Percentiles rank a stretch among this genome's conserved stretches.
phyloP scores from a whole-genome alignment of 2,888 invertebrate species.

The Sinopyrophorus schimmeli region DNA sequence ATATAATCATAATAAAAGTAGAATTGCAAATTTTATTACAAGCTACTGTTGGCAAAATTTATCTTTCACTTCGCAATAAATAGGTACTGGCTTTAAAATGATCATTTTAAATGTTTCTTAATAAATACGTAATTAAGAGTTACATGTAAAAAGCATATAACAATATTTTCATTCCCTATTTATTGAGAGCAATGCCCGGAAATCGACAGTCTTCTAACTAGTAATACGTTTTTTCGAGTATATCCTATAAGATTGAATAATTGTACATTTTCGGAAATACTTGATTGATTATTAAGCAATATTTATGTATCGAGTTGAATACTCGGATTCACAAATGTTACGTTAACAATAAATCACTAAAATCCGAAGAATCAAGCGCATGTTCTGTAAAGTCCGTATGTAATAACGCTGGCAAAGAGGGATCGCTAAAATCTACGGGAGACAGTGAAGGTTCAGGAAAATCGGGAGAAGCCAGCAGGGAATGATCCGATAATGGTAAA shows the following conservation, averaged over 20 bases:
- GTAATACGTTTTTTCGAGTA: too few relatives aligned
- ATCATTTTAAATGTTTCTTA: too few relatives aligned
- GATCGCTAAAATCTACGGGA: slow-evolving; percentile 59
- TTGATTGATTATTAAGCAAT: too few relatives aligned
- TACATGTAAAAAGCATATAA: too few relatives aligned
- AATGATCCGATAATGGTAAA: slow-evolving; percentile 60
- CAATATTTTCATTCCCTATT: too few relatives aligned
- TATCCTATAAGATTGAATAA: too few relatives aligned
- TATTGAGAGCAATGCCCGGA: too few relatives aligned
- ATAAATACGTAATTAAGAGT: too few relatives aligned
- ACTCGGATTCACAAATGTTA: slow-evolving; percentile 38
- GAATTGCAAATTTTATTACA: slow-evolving; percentile 16
- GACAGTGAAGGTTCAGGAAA: slow-evolving; percentile 60
- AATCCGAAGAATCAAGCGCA: slow-evolving; percentile 48
- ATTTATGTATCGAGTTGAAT: slow-evolving; percentile 24
- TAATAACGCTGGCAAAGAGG: slow-evolving; percentile 48
- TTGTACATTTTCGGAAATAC: too few relatives aligned
- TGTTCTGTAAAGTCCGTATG: slow-evolving; percentile 52
- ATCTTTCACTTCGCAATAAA: slow-evolving; percentile 9
- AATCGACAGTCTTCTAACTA: too few relatives aligned
- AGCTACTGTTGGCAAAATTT: slow-evolving; percentile 6
- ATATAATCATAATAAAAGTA: slow-evolving; percentile 15
- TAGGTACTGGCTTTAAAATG: slow-evolving; percentile 7
- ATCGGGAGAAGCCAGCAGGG: slow-evolving; percentile 58
- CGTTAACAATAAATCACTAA: slow-evolving; percentile 53